A percentile compares a stretch with the other conserved stretches of the same genome.
Evolutionary conservation across 2,888 invertebrate species (phyloP).

Genomic region (Diaprepes abbreviatus): DNA sequence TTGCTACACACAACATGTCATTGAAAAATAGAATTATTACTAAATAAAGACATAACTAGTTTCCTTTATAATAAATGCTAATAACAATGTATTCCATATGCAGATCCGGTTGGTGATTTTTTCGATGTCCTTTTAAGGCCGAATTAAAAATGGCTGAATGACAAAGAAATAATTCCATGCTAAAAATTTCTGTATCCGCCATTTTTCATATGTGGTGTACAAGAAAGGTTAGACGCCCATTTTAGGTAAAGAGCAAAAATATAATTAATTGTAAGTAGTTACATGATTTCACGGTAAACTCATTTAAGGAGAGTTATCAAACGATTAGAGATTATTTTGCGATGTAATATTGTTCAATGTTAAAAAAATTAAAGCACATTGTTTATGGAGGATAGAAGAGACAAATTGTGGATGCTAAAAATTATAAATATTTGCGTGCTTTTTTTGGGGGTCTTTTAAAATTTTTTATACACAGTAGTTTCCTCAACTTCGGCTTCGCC

Average conservation of each 20-base stretch:
- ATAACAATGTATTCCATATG: slow-evolving; percentile 12
- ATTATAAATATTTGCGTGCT: too few relatives aligned
- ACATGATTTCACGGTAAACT: neutral
- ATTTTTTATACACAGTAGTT: too few relatives aligned
- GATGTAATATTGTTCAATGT: too few relatives aligned
- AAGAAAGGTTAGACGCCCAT: slow-evolving; percentile 30
- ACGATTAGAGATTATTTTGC: too few relatives aligned
- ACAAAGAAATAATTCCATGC: neutral
- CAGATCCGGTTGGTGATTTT: slow-evolving; percentile 32
- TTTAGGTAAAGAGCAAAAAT: slow-evolving; percentile 37
- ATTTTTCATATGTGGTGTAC: slow-evolving; percentile 30
- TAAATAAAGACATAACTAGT: slow-evolving; percentile 9
- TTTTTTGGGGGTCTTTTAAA: too few relatives aligned
- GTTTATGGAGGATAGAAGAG: too few relatives aligned
- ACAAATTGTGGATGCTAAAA: too few relatives aligned
- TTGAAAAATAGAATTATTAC: slow-evolving; percentile 13
- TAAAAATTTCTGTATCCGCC: slow-evolving; percentile 19
- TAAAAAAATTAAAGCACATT: too few relatives aligned
- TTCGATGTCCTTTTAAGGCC: slow-evolving; percentile 32
- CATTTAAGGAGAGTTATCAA: too few relatives aligned
- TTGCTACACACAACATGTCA: neutral
- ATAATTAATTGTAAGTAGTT: slow-evolving; percentile 25
- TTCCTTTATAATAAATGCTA: slow-evolving; percentile 8
- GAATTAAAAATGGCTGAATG: slow-evolving; percentile 12
- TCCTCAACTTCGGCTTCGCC: too few relatives aligned